A percentile compares a stretch with the other conserved stretches of the same genome.
Conservation (phyloP, 2,888 invertebrate species). For the Horisme vitalbata region DNA sequence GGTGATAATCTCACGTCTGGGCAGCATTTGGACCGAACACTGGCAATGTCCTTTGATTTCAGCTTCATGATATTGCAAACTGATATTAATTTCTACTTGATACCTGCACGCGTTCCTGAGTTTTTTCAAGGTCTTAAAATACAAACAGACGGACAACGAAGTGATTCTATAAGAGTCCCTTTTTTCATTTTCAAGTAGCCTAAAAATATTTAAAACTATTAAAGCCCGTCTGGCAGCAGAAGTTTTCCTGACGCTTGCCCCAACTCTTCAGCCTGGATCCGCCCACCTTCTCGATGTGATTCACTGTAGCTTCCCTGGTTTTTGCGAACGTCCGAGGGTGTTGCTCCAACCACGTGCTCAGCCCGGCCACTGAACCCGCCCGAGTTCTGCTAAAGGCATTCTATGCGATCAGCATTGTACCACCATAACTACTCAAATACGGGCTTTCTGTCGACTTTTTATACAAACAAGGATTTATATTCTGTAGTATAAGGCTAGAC, state of each 20-base stretch:
- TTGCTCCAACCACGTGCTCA: slow-evolving; percentile 65
- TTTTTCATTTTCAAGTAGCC: too few species aligned
- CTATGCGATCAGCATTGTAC: slow-evolving; percentile 55
- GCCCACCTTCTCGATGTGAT: slow-evolving; percentile 43
- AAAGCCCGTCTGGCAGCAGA: too few species aligned
- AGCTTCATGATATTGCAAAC: too few species aligned
- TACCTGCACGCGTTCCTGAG: too few species aligned
- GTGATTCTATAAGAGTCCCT: too few species aligned
- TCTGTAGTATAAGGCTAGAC: slow-evolving; percentile 23
- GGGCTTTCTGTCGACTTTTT: slow-evolving; percentile 46
- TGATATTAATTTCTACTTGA: too few species aligned
- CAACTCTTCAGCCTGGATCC: slow-evolving; percentile 16
- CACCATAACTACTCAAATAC: slow-evolving; percentile 37
- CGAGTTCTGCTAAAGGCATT: slow-evolving; percentile 64
- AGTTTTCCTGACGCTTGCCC: background rate
- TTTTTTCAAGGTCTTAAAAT: too few species aligned
- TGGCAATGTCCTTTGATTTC: too few species aligned
- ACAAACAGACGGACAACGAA: too few species aligned
- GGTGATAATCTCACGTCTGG: too few species aligned
- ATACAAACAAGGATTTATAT: slow-evolving; percentile 27
- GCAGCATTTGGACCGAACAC: too few species aligned
- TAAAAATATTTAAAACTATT: too few species aligned
- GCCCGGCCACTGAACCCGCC: slow-evolving; percentile 66
- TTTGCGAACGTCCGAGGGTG: slow-evolving; percentile 62
- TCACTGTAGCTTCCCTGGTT: slow-evolving; percentile 63